Evolutionary conservation across 1,140 invertebrate species (phyloP).

Genomic region (Paraescarpia echinospica): DNA sequence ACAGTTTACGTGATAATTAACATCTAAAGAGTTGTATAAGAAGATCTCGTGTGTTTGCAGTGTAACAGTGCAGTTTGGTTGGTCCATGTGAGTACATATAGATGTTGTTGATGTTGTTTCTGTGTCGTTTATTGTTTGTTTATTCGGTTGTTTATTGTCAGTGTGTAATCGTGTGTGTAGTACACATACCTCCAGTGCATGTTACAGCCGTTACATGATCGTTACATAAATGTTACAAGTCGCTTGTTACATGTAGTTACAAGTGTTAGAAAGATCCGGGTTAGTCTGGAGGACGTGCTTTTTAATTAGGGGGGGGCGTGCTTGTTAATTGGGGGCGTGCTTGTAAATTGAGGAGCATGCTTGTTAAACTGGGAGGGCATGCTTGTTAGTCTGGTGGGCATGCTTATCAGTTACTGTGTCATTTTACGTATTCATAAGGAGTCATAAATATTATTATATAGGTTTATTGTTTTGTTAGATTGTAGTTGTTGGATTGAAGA

Average conservation of each 20-base stretch:
- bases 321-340: too few relatives aligned
- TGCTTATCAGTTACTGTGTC: background rate
- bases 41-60: constrained; percentile 3
- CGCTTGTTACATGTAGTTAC: background rate
- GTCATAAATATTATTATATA: background rate
- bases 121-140: background rate
- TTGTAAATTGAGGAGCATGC: too few relatives aligned
- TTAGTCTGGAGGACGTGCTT: background rate
- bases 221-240: background rate
- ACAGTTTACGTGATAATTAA: background rate
- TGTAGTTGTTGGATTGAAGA: background rate
- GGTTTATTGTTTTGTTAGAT: background rate
- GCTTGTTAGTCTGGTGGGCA: too few relatives aligned
- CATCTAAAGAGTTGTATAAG: background rate
- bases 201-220: background rate
- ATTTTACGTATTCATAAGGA: background rate
- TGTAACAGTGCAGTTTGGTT: background rate
- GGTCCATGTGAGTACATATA: background rate
- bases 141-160: background rate
- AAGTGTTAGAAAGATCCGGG: background rate
- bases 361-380: too few relatives aligned
- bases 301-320: too few relatives aligned
- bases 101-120: background rate
- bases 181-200: background rate
- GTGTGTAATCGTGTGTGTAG: background rate